Evolutionary conservation across 2,888 invertebrate species (phyloP), one percentile per base, ranked within the genome.

Genomic region (Chorisops tibialis): DNA sequence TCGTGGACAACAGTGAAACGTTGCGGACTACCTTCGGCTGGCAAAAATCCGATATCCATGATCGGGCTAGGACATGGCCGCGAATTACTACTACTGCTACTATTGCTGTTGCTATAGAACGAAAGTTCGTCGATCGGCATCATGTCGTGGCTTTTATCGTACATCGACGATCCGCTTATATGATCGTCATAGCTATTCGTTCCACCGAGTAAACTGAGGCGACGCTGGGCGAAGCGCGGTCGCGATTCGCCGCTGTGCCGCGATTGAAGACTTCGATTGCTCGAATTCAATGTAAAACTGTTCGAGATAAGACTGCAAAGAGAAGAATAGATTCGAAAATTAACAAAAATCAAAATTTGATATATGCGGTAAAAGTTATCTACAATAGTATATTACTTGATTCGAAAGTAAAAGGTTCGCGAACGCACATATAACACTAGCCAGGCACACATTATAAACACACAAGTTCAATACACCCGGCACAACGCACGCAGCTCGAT

Each of bases 261-360:
- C 43, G 56, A 45, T 65, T 80, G 79, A 0, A 78, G 77, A 22
- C 76, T 79, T 66, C 76, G 79, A 71, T 75, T 80, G 12, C 79
- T 81, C 0, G 82, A 81, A 73, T 81, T 81, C 21, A 82, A 80
- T 64, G 74, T 79, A 76, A 83, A 82, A 69, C 74, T 81, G 49
- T 81, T 81, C 0, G 82, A 81, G 66, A 82, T 81, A 64, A 82
- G 73, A 67, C 83, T 83, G 80, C 3, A 71, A 70, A 50, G 1
- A 79, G 74, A 66, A 67, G 72, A 45, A 64, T 62, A 62, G 16
- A 37, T 47, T 19, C 14, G 37, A 16, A 30, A n/a, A 7, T 22
- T 1, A 49, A 62, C 59, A 18, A 35, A 16, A 59, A 47, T 56
- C 38, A 14, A 11, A 6, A 51, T 11, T 35, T 35, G 19, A 61